Evolutionary conservation across 2,888 invertebrate species (phyloP).

Genomic region (Drosophila ochracea): DNA sequence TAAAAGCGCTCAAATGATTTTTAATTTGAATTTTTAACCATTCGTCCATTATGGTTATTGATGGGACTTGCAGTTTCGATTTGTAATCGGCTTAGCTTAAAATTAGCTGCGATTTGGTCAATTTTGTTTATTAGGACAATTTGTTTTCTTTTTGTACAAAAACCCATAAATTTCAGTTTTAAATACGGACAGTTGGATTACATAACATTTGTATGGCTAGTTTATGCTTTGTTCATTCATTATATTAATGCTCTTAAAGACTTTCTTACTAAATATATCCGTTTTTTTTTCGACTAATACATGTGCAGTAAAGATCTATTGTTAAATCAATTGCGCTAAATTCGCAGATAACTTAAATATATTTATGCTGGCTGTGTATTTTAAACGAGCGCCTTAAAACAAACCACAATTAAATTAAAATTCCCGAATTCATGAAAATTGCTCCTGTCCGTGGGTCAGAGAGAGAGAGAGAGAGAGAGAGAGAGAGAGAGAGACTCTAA

Average conservation of each 20-base stretch:
- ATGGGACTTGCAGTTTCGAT: constrained; percentile 14
- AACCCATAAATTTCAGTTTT: not conserved
- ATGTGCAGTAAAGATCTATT: not conserved
- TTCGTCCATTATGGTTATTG: constrained; percentile 5
- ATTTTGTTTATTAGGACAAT: constrained; percentile 23
- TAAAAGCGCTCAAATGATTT: not conserved
- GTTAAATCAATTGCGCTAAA: not conserved
- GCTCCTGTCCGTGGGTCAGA: not conserved
- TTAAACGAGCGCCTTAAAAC: not conserved
- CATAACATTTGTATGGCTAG: constrained; percentile 1
- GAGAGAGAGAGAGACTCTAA: no score
- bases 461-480: no score
- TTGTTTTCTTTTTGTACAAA: not conserved
- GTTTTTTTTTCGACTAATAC: not conserved
- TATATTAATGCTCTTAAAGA: not conserved
- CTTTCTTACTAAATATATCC: not conserved
- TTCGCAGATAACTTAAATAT: not conserved
- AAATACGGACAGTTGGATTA: not conserved
- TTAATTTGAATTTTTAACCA: not conserved
- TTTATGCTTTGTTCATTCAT: not conserved
- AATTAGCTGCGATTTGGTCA: constrained; percentile 49
- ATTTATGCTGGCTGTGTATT: not conserved
- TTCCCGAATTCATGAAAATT: not conserved
- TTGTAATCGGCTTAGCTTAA: constrained; percentile 40
- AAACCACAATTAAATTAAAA: constrained; percentile 6